phyloP scores from a whole-genome alignment of 2,113 vertebrate genomes.

The human region GRCh38 chr6:148919001-148919500 shows the following conservation, averaged over 20 bases:
- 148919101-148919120: background rate
- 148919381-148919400: background rate
- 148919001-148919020: background rate
- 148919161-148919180: background rate
- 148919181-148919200: rapidly evolving
- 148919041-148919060: background rate
- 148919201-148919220: background rate
- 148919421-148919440: background rate
- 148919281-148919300: background rate
- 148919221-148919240: background rate
- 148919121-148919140: background rate
- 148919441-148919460: background rate
- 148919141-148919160: background rate
- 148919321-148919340: background rate
- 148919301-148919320: background rate
- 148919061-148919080: background rate
- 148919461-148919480: background rate
- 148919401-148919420: background rate
- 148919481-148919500: background rate
- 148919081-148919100: background rate
- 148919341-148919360: background rate
- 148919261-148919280: background rate
- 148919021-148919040: background rate
- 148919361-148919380: background rate
- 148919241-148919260: background rate